These are phyloP conservation scores for Orchestia grillus DNA, from an alignment of 1,140 invertebrate species.

Conservation along the genomic window DNA sequence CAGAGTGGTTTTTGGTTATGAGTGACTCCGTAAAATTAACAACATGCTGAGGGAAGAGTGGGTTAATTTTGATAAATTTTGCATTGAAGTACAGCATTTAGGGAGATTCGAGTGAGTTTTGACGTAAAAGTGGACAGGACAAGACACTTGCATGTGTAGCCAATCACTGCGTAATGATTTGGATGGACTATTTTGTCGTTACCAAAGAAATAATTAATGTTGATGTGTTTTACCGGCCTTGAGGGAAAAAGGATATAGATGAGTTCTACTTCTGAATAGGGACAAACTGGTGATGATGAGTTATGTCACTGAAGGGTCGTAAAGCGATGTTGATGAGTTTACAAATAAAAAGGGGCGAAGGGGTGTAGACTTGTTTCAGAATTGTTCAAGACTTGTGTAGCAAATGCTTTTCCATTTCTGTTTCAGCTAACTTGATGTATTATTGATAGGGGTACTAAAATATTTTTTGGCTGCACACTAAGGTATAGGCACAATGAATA, in stretches of 20 bases:
- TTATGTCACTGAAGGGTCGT: neutral
- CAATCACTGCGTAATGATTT: no score
- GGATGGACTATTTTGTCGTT: no score
- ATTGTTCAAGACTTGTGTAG: neutral
- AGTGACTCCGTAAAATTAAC: neutral
- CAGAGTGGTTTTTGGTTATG: neutral
- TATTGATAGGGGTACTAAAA: no score
- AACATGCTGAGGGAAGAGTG: neutral
- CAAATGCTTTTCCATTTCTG: neutral
- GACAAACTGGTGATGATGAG: neutral
- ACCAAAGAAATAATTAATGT: no score
- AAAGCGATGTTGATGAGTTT: no score
- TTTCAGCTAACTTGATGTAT: no score
- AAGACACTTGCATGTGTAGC: no score
- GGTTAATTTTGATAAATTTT: neutral
- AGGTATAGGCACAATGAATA: neutral
- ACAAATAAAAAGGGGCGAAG: neutral
- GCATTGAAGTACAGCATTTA: neutral
- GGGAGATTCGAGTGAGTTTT: neutral
- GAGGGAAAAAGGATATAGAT: neutral
- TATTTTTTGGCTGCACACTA: neutral
- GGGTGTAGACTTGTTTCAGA: neutral
- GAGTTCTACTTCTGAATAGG: neutral
- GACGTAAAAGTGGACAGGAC: neutral
- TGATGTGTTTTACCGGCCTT: no score